Evolutionary conservation across 1,140 invertebrate species (phyloP).

Genomic region (Danaus plexippus): DNA sequence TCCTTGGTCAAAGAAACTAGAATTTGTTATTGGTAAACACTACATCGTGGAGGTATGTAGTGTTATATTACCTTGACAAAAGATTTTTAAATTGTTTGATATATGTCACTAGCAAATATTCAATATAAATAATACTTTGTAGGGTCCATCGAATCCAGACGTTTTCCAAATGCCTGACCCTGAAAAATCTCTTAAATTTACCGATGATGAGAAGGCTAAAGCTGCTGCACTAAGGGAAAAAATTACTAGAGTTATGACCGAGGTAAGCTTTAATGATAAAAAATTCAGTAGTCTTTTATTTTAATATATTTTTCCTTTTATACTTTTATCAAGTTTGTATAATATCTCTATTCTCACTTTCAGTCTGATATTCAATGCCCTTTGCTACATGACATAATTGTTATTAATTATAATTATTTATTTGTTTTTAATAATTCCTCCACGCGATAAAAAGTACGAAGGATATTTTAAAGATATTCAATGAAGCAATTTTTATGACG

Average conservation of each 20-base stretch:
- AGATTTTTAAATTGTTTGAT: background rate
- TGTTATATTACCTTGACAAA: background rate
- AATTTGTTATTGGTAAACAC: constrained; percentile 93
- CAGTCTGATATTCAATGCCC: too few species aligned
- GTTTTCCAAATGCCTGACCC: constrained; percentile 75
- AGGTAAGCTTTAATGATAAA: constrained; percentile 66
- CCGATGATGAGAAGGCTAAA: constrained; percentile 75
- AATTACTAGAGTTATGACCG: constrained; percentile 78
- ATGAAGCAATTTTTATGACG: too few species aligned
- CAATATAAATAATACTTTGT: background rate
- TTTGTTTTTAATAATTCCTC: too few species aligned
- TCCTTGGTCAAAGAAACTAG: constrained; percentile 92
- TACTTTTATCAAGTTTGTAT: too few species aligned
- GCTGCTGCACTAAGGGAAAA: constrained; percentile 77
- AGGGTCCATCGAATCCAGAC: constrained; percentile 81
- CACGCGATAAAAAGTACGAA: too few species aligned
- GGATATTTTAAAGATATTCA: too few species aligned
- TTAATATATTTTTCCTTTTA: too few species aligned
- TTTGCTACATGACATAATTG: too few species aligned
- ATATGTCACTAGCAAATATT: background rate
- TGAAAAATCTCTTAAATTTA: constrained; percentile 52
- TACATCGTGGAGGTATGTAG: constrained; percentile 80
- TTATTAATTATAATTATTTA: too few species aligned
- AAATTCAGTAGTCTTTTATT: too few species aligned
- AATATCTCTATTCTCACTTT: too few species aligned